phyloP scores from a whole-genome alignment of 2,888 invertebrate genomes.

The Pteria penguin region DNA sequence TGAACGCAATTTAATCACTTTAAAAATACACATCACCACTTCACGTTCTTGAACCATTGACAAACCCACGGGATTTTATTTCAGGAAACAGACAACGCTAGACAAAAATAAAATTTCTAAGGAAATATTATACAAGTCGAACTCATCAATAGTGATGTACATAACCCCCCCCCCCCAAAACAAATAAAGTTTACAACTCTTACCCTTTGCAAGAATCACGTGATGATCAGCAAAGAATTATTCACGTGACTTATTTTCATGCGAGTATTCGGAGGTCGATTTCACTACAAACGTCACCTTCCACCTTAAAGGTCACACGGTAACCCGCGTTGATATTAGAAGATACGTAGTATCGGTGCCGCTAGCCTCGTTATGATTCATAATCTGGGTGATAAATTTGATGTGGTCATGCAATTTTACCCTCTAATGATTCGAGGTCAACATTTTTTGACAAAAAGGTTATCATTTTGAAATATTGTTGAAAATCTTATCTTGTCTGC shows the following conservation, averaged over 20 bases:
- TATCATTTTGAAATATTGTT: conserved; percentile 17
- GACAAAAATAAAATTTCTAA: too few relatives aligned
- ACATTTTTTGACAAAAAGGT: background rate
- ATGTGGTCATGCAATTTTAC: conserved; percentile 19
- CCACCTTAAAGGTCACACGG: conserved; percentile 11
- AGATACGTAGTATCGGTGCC: background rate
- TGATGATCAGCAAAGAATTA: too few relatives aligned
- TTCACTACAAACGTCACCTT: background rate
- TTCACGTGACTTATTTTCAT: background rate
- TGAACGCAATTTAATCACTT: conserved; percentile 18
- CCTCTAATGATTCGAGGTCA: background rate
- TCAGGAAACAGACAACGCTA: too few relatives aligned
- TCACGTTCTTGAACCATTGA: conserved; percentile 9
- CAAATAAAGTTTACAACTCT: too few relatives aligned
- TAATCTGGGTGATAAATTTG: conserved; percentile 21
- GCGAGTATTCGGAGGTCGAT: background rate
- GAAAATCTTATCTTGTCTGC: conserved; percentile 28
- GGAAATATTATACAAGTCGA: too few relatives aligned
- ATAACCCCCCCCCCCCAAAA: too few relatives aligned
- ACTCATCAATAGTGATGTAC: too few relatives aligned
- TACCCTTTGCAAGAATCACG: too few relatives aligned
- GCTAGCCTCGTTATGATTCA: conserved; percentile 4
- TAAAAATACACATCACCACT: conserved; percentile 1
- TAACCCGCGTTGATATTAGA: background rate
- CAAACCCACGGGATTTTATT: background rate